Evolutionary conservation across 2,888 invertebrate species (phyloP), one percentile per base, ranked within the genome.

Genomic region (Mystacides longicornis): DNA sequence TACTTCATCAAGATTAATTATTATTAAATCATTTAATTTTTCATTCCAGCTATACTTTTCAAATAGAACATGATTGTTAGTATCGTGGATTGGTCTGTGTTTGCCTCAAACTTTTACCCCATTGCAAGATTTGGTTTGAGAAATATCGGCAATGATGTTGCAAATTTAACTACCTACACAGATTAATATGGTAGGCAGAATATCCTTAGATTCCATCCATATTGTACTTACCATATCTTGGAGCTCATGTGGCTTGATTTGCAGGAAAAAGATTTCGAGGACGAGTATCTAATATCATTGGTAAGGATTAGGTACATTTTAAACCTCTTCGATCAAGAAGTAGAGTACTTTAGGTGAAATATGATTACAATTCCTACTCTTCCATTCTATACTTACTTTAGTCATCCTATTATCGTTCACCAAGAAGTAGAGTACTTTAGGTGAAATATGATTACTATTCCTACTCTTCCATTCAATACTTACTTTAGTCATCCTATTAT

Each of bases 221-320:
- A 27, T 50, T n/a, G 31, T 51, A 9, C 51, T 45, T 46, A 31
- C 27, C 22, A 55, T n/a, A 51, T 33, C 23, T 55, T 1, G 55
- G 55, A 11, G 55, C 47, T n/a, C 55, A 55, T 23, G 16, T 55
- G 16, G 19, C 48, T 7, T 51, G 55, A 23, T 43, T 55, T 21
- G 46, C 33, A 1, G 46, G 33, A 20, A 55, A 51, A 31, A 20
- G 19, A 4, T 9, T 51, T 5, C 19, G 46, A 9, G 47, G 47
- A 22, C 45, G 19, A 22, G 22, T 55, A 1, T 46, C 14, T 2
- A 51, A 33, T 19, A 55, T 55, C 16, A 46, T 33, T 14, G 55
- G 55, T 55, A 27, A 42, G n/a, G 3, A 27, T 27, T 11, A 27
- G 27, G 11, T 7, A 27, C 3, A 37, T 37, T 14, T 37, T 37